These are phyloP conservation scores for Sterna hirundo DNA, from an alignment of 2,113 vertebrate genomes.

Conservation along the genomic window DNA sequence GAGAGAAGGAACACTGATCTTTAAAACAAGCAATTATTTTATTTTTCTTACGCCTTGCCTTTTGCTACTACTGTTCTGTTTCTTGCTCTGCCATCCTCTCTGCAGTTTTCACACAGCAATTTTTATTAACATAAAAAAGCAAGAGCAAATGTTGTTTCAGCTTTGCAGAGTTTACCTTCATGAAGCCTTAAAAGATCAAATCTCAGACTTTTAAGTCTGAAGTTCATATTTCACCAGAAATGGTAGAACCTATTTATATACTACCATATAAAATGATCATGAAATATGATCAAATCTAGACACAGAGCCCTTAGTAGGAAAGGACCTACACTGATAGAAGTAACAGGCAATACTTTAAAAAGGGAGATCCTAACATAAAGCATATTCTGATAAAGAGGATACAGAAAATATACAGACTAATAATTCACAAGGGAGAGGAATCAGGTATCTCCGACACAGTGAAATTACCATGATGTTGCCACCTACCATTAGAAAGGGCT, in stretches of 20 bases:
- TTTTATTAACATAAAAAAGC: not conserved
- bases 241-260: not conserved
- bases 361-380: not conserved
- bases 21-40: not conserved
- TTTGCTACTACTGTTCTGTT: not conserved
- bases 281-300: not conserved
- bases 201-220: not conserved
- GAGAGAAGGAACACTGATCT: not conserved
- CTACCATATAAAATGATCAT: not conserved
- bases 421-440: not conserved
- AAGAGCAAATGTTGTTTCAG: not conserved
- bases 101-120: not conserved
- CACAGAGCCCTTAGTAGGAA: not conserved
- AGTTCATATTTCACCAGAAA: not conserved
- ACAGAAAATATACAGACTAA: not conserved
- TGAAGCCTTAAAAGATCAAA: not conserved
- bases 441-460: not conserved
- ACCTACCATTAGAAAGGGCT: not conserved
- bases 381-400: not conserved
- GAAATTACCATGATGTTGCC: not conserved
- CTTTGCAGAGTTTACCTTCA: rapidly evolving
- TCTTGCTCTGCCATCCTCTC: not conserved
- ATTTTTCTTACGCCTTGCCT: not conserved
- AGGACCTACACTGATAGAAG: not conserved
- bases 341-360: not conserved